Evolutionary conservation across 2,888 invertebrate genomes (phyloP), one percentile per base, ranked within the genome.

Genomic region (Sclerodermus sp.): DNA sequence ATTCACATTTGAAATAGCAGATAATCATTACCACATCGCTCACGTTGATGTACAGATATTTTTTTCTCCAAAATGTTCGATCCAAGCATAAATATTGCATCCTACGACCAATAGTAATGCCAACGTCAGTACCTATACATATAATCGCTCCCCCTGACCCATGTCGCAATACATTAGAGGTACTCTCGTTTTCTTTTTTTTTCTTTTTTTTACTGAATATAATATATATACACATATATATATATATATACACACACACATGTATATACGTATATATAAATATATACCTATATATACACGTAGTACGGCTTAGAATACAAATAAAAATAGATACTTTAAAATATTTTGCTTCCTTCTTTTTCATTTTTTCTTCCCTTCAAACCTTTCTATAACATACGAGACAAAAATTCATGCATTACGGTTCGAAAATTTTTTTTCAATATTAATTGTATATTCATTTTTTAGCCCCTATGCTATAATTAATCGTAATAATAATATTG

Each of bases 271-370:
- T 53, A 60, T 49, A 48, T 30, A 62, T n/a, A n/a, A n/a, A n/a
- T n/a, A n/a, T n/a, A n/a, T n/a, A 59, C 59, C 67, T 64, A 57
- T 67, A 55, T 66, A 57, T 64, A 67, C 57, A 51, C 45, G 54
- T 57, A 53, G n/a, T 53, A 50, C 47, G 48, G 55, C 62, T 57
- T 64, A 70, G 67, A 68, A 64, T 67, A 65, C 64, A 71, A 73
- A 73, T 66, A 67, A 73, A 72, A 71, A 70, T 73, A 71, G 68
- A 68, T 67, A 65, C 65, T 71, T 70, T 60, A 71, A 73, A 71
- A 73, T 73, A 71, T 69, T 64, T 62, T 51, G 42, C 58, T 59
- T 51, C 53, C 56, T 57, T 52, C 49, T 56, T 49, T 49, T 16
- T 36, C 32, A 1, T 5, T 31, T 36, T 39, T 34, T 36, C 46